These are phyloP conservation scores for Lepus timidus DNA, from an alignment of 2,113 vertebrate species.

Conservation along the genomic window DNA sequence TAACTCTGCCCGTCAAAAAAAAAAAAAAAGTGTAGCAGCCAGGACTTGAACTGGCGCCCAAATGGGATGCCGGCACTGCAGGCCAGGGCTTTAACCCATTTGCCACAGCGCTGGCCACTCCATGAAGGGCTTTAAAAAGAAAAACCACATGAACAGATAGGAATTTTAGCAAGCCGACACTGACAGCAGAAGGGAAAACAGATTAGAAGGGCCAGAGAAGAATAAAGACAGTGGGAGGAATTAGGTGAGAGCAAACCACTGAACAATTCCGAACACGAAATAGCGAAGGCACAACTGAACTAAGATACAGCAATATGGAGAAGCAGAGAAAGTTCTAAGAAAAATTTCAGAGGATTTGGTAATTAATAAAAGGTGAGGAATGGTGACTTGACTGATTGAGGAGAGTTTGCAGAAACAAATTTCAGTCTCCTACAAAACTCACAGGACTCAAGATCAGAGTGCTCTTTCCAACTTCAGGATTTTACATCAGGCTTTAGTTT, in stretches of 20 bases:
- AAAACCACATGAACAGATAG: background rate
- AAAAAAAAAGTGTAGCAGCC: too few relatives aligned
- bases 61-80: too few relatives aligned
- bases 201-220: background rate
- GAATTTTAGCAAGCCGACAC: background rate
- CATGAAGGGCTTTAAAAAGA: background rate
- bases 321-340: background rate
- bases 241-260: background rate
- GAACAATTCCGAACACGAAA: background rate
- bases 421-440: background rate
- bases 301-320: background rate
- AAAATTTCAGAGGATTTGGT: background rate
- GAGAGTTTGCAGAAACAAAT: constrained; percentile 17
- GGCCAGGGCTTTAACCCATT: too few relatives aligned
- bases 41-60: too few relatives aligned
- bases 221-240: background rate
- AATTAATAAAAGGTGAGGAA: background rate
- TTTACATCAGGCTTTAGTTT: background rate
- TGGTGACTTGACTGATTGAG: background rate
- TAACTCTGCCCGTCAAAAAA: too few relatives aligned
- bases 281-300: background rate
- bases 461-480: background rate
- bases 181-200: background rate
- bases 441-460: background rate
- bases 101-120: too few relatives aligned